A percentile compares a stretch with the other conserved stretches of the same genome.
phyloP scores from a whole-genome alignment of 2,888 invertebrate genomes.

The Ormyrus nitidulus region DNA sequence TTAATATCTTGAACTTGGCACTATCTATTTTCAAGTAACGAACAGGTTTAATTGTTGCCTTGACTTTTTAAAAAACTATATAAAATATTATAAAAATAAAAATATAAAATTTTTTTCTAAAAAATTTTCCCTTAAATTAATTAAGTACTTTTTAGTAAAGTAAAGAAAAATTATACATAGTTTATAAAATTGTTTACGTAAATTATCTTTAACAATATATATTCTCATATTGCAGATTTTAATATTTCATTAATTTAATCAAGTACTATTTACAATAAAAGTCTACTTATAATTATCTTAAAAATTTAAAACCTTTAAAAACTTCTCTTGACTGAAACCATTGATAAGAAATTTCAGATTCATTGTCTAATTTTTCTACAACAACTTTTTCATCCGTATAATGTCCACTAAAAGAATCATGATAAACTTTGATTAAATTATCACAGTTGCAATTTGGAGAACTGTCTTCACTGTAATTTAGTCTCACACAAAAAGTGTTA shows the following conservation, averaged over 20 bases:
- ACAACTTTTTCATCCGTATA: conserved; percentile 47
- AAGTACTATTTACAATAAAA: not conserved
- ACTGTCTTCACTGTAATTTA: conserved; percentile 61
- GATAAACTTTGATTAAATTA: conserved; percentile 65
- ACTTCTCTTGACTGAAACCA: conserved; percentile 73
- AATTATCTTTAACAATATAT: conserved; percentile 32
- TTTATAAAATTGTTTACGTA: conserved; percentile 38
- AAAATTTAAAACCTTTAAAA: conserved; percentile 71
- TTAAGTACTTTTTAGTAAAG: conserved; percentile 47
- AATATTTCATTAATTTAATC: not conserved
- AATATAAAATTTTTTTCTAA: not conserved
- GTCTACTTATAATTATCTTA: conserved; percentile 63
- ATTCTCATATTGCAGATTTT: conserved; percentile 21
- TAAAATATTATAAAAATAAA: not conserved
- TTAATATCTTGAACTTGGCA: conserved; percentile 5
- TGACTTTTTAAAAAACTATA: not conserved
- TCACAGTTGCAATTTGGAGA: conserved; percentile 63
- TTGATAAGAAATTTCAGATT: conserved; percentile 59
- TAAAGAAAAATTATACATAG: conserved; percentile 32
- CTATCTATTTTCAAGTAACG: not conserved
- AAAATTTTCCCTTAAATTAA: not conserved
- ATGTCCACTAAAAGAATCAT: conserved; percentile 61
- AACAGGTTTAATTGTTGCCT: not conserved
- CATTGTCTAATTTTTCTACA: conserved; percentile 46
- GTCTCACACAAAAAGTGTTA: conserved; percentile 65